A percentile compares a stretch with the other conserved stretches of the same genome.
Evolutionary conservation across 1,140 invertebrate species (phyloP).

Genomic region (Heliconius eleuchia): DNA sequence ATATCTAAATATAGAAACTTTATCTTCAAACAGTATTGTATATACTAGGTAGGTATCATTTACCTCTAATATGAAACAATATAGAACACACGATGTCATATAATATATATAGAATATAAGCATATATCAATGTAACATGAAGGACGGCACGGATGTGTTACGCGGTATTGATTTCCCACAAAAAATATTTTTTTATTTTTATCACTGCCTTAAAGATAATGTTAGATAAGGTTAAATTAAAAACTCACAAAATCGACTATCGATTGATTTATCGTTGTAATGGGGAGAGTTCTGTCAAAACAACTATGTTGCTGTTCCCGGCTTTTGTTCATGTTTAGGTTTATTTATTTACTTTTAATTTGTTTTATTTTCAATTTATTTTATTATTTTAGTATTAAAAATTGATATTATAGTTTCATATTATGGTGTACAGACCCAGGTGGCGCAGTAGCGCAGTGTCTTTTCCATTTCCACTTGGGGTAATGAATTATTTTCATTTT

Average conservation of each 20-base stretch:
- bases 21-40: too few relatives aligned
- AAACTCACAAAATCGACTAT: slow-evolving; percentile 37
- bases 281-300: neutral
- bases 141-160: slow-evolving; percentile 28
- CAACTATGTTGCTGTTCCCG: neutral
- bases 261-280: slow-evolving; percentile 12
- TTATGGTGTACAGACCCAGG: too few relatives aligned
- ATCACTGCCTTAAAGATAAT: slow-evolving; percentile 42
- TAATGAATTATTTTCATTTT: too few relatives aligned
- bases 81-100: too few relatives aligned
- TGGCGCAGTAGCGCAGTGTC: too few relatives aligned
- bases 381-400: too few relatives aligned
- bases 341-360: neutral
- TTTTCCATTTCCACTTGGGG: too few relatives aligned
- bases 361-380: too few relatives aligned
- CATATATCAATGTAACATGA: slow-evolving; percentile 21
- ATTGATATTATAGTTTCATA: too few relatives aligned
- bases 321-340: neutral
- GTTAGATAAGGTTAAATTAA: slow-evolving; percentile 41
- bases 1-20: too few relatives aligned
- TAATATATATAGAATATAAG: neutral
- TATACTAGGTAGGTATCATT: too few relatives aligned
- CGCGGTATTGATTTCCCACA: slow-evolving; percentile 38
- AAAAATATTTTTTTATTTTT: slow-evolving; percentile 41
- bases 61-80: too few relatives aligned